These are phyloP conservation scores for Dallia pectoralis DNA, from an alignment of 2,797 vertebrate species.

Conservation along the genomic window DNA sequence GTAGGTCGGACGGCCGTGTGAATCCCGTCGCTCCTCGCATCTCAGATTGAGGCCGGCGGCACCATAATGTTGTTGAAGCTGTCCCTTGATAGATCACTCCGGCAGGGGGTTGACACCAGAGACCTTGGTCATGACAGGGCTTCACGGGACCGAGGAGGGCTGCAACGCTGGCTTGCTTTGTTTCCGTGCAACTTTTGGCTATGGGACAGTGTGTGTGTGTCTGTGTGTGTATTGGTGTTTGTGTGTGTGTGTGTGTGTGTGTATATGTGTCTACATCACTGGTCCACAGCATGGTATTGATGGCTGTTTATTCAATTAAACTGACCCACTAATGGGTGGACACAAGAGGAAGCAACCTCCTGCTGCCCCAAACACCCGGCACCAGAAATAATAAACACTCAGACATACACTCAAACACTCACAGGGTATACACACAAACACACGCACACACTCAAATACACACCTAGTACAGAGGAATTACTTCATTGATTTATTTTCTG, in stretches of 20 bases:
- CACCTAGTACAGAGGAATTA: neutral
- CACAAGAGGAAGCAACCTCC: constrained; percentile 56
- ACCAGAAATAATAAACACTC: neutral
- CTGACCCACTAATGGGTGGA: constrained; percentile 53
- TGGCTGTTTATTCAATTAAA: constrained; percentile 61
- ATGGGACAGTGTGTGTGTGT: constrained; percentile 33
- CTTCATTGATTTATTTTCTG: no score
- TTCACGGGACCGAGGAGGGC: neutral
- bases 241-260: constrained; percentile 1
- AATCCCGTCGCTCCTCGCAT: constrained; percentile 23
- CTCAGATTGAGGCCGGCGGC: constrained; percentile 1
- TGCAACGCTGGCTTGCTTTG: constrained; percentile 47
- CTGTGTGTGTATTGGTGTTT: no score
- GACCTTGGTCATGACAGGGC: constrained; percentile 45
- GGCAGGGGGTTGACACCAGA: constrained; percentile 55
- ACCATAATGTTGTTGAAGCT: constrained; percentile 22
- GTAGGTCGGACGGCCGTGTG: neutral
- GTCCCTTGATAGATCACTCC: constrained; percentile 45
- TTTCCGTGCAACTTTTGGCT: constrained; percentile 54
- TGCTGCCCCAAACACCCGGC: constrained; percentile 28
- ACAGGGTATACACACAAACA: no score
- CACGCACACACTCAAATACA: neutral
- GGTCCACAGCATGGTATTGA: constrained; percentile 64
- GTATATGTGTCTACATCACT: neutral
- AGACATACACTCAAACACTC: neutral